Percentiles rank a stretch among this genome's conserved stretches.
Conservation (phyloP, 2,113 vertebrate species). For the Galeopterus variegatus region DNA sequence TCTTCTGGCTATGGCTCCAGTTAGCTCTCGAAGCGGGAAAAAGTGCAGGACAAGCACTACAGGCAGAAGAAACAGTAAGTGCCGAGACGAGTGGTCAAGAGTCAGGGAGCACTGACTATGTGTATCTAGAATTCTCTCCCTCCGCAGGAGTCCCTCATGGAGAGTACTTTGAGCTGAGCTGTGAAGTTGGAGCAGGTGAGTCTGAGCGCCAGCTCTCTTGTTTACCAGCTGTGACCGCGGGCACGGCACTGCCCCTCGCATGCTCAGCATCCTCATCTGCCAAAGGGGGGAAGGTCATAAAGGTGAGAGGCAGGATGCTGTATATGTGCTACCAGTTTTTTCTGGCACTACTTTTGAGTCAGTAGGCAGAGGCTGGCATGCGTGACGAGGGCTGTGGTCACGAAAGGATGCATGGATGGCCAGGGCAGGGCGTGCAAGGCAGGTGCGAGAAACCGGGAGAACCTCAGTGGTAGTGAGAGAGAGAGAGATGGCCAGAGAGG, state of each 20-base stretch:
- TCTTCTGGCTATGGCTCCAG: neutral
- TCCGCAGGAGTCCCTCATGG: too few relatives aligned
- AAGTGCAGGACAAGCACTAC: neutral
- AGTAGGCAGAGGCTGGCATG: neutral
- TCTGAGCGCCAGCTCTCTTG: neutral
- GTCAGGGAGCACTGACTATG: neutral
- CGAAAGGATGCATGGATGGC: neutral
- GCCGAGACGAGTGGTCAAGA: neutral
- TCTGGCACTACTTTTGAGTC: neutral
- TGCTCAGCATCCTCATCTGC: neutral
- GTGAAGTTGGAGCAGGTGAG: accelerated
- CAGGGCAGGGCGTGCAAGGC: accelerated
- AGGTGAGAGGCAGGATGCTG: neutral
- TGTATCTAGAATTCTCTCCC: neutral
- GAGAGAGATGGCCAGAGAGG: neutral
- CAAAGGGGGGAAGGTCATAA: neutral
- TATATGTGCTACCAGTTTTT: neutral
- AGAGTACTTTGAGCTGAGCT: neutral
- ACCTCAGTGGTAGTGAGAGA: too few relatives aligned
- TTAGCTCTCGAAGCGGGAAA: neutral
- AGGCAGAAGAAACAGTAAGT: neutral
- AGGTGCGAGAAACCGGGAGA: neutral
- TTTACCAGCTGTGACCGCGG: neutral
- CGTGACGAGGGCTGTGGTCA: neutral
- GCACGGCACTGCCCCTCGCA: neutral